Evolutionary conservation across 35 echinoderm and acorn worm genomes (phyloP).

Genomic region (Diadema setosum): DNA sequence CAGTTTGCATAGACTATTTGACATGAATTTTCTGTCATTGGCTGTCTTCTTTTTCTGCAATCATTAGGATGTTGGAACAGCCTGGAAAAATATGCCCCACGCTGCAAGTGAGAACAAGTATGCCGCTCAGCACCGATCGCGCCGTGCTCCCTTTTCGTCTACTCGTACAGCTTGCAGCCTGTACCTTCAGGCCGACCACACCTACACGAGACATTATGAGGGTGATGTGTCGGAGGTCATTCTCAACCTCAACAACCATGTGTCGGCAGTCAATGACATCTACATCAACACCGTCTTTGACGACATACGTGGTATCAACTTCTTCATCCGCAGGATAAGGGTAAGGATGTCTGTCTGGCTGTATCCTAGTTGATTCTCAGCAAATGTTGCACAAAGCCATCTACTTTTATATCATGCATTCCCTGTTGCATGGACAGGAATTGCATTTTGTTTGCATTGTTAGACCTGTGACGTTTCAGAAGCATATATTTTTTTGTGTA

Average conservation of each 20-base stretch:
- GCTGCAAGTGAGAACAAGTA: conserved; percentile 55
- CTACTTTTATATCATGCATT: no score
- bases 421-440: no score
- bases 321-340: conserved; percentile 71
- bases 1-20: no score
- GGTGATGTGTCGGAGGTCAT: conserved; percentile 64
- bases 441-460: no score
- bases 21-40: no score
- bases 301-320: conserved; percentile 20
- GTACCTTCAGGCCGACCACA: conserved; percentile 88
- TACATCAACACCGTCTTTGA: conserved; percentile 42
- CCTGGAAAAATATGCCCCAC: conserved; percentile 28
- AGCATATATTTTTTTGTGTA: no score
- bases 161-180: conserved; percentile 49
- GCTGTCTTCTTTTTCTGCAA: neutral
- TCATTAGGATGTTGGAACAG: neutral
- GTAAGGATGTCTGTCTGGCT: neutral
- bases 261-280: conserved; percentile 70
- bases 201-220: conserved; percentile 54
- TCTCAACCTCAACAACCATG: conserved; percentile 58
- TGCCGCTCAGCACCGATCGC: neutral
- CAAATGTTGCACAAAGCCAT: no score
- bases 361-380: no score
- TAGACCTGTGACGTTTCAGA: no score
- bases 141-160: neutral